Conservation (phyloP, 2,888 invertebrate genomes). For the Priocnemis perturbator region DNA sequence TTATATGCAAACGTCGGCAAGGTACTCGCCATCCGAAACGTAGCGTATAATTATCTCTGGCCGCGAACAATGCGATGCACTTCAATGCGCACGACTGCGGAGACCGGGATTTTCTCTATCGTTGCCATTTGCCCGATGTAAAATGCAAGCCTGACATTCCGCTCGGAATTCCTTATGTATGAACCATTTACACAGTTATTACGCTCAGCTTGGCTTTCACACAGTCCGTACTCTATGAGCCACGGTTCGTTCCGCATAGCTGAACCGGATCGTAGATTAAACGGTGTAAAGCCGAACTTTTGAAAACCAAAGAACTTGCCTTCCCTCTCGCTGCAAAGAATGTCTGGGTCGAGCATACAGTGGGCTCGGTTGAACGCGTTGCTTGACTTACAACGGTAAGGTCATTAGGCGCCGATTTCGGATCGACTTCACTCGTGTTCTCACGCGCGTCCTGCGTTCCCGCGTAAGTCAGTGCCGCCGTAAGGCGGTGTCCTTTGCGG, state of each 20-base stretch:
- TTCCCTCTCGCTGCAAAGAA: no score
- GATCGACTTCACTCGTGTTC: no score
- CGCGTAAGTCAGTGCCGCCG: no score
- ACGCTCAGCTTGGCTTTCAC: constrained; percentile 34
- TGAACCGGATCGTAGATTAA: constrained; percentile 32
- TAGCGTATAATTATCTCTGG: constrained; percentile 1
- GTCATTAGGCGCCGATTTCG: no score
- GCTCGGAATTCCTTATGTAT: constrained; percentile 36
- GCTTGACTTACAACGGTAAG: no score
- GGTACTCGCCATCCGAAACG: background rate
- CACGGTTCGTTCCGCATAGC: constrained; percentile 41
- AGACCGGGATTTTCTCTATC: constrained; percentile 21
- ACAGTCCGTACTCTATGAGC: constrained; percentile 22
- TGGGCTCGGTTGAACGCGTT: no score
- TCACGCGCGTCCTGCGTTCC: no score
- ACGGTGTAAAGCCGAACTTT: constrained; percentile 25
- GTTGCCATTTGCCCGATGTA: constrained; percentile 28
- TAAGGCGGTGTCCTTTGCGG: no score
- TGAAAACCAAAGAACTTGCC: constrained; percentile 5
- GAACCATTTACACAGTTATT: constrained; percentile 43
- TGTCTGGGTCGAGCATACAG: no score
- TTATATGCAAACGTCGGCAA: no score
- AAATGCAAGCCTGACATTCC: constrained; percentile 41
- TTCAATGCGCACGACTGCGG: no score
- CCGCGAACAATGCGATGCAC: background rate